These are phyloP conservation scores for Lasioglossum pauxillum DNA, from an alignment of 2,888 invertebrate species.

Conservation along the genomic window DNA sequence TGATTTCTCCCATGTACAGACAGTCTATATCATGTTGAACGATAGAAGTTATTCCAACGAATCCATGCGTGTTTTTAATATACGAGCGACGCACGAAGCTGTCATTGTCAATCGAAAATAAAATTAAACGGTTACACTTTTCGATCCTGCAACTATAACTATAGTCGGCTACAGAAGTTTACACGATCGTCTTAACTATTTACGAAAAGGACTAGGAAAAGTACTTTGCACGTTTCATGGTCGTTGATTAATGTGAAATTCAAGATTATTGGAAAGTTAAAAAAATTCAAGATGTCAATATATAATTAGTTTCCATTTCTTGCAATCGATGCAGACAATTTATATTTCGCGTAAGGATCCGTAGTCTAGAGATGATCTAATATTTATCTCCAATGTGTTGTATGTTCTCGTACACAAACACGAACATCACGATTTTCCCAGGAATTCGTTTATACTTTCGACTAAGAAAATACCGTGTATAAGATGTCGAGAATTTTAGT, in stretches of 20 bases:
- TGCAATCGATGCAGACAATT: too few relatives aligned
- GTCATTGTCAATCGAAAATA: not conserved
- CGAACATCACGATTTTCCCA: not conserved
- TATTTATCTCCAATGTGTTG: not conserved
- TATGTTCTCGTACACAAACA: not conserved
- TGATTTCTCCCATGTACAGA: conserved; percentile 35
- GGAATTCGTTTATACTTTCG: not conserved
- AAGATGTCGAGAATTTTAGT: not conserved
- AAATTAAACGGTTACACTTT: not conserved
- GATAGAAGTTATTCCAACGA: conserved; percentile 44
- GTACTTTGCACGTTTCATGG: not conserved
- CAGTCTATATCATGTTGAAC: conserved; percentile 45
- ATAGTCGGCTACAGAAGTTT: not conserved
- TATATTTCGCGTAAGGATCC: too few relatives aligned
- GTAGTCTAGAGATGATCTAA: too few relatives aligned
- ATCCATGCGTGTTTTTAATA: conserved; percentile 13
- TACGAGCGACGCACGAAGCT: not conserved
- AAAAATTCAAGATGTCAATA: too few relatives aligned
- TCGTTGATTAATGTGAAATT: not conserved
- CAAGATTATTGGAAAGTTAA: too few relatives aligned
- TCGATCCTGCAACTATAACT: not conserved
- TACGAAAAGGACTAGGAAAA: not conserved
- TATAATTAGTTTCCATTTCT: too few relatives aligned
- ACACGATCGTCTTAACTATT: not conserved
- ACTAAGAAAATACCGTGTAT: not conserved